phyloP scores from a whole-genome alignment of 2,888 invertebrate species.

The Meganola albula region DNA sequence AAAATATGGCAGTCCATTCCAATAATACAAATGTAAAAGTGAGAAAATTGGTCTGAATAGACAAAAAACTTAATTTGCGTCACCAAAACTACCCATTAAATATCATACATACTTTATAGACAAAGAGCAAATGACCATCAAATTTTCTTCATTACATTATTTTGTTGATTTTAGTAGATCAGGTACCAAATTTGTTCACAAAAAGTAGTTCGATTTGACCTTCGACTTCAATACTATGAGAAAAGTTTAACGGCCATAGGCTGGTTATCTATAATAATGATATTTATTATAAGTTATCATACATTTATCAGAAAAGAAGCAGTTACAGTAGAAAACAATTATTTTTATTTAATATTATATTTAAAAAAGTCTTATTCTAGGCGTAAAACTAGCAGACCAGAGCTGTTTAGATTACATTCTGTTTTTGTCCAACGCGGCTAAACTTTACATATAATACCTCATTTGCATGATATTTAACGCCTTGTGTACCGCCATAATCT shows the following conservation, averaged over 20 bases:
- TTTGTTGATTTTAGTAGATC: too few relatives aligned
- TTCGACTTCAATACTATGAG: too few relatives aligned
- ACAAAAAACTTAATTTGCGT: conserved; percentile 51
- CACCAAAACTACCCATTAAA: conserved; percentile 52
- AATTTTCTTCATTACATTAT: too few relatives aligned
- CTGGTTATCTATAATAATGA: too few relatives aligned
- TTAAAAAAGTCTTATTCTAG: conserved; percentile 63
- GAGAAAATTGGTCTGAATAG: conserved; percentile 73
- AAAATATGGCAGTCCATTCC: conserved; percentile 72
- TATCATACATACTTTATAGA: conserved; percentile 46
- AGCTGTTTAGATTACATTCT: conserved; percentile 42
- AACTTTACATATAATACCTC: too few relatives aligned
- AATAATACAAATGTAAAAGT: conserved; percentile 64
- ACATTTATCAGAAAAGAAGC: conserved; percentile 69
- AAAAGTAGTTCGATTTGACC: too few relatives aligned
- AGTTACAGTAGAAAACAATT: conserved; percentile 65
- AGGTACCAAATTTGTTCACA: too few relatives aligned
- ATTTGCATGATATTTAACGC: too few relatives aligned
- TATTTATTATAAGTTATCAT: conserved; percentile 50
- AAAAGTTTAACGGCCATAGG: too few relatives aligned
- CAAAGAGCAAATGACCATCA: too few relatives aligned
- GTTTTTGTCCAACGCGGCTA: conserved; percentile 42
- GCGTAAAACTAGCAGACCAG: conserved; percentile 65
- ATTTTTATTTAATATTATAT: conserved; percentile 42
- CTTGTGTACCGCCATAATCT: too few relatives aligned